Percentiles rank a stretch among this genome's conserved stretches.
These are phyloP conservation scores for Temnothorax rugatulus DNA, from an alignment of 2,888 invertebrate genomes.

Conservation along the genomic window DNA sequence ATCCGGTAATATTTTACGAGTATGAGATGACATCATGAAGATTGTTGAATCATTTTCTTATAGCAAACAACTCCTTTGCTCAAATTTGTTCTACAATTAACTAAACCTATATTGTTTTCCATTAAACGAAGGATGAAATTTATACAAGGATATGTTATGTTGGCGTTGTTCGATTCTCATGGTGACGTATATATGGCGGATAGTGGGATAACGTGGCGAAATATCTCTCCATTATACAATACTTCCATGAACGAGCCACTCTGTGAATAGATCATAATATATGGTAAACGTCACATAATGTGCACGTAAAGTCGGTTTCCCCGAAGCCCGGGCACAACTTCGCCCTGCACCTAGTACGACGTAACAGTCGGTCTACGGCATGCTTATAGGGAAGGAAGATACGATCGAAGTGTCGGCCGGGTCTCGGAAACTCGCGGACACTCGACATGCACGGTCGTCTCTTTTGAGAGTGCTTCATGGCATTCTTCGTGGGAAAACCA, in stretches of 20 bases:
- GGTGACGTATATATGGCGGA: neutral
- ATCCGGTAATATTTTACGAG: conserved; percentile 53
- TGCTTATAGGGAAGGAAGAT: conserved; percentile 58
- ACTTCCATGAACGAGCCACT: conserved; percentile 28
- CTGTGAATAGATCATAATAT: conserved; percentile 22
- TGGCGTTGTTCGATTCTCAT: neutral
- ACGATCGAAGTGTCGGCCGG: conserved; percentile 73
- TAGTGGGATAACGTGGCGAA: neutral
- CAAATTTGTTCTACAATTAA: neutral
- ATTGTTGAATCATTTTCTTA: conserved; percentile 39
- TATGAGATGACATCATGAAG: conserved; percentile 16
- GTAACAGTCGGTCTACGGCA: conserved; percentile 50
- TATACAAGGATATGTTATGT: neutral
- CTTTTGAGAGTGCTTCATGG: conserved; percentile 77
- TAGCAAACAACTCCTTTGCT: neutral
- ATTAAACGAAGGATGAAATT: neutral
- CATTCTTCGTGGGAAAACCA: conserved; percentile 85
- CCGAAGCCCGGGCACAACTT: conserved; percentile 23
- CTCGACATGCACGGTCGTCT: conserved; percentile 69
- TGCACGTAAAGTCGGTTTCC: conserved; percentile 36
- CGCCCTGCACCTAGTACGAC: conserved; percentile 49
- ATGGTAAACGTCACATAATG: conserved; percentile 30
- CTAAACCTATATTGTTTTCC: neutral
- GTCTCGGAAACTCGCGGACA: conserved; percentile 77
- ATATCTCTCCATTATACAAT: conserved; percentile 2